These are phyloP conservation scores for Decapterus maruadsi DNA, from an alignment of 2,797 vertebrate species.

Conservation along the genomic window DNA sequence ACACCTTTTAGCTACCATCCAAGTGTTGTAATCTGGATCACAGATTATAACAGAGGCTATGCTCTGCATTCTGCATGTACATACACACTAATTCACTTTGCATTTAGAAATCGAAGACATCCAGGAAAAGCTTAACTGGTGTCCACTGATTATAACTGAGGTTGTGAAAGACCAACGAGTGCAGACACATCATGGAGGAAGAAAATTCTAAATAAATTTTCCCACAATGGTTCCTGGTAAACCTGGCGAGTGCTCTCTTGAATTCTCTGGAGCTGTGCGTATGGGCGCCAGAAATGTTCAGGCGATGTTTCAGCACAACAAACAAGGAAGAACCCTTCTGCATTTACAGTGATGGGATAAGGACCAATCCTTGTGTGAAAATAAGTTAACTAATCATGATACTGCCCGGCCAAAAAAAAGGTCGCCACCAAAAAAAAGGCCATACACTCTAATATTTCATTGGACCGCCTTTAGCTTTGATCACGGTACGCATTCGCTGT, in stretches of 20 bases:
- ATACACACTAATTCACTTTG: no score
- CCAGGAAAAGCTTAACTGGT: background rate
- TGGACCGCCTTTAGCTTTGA: no score
- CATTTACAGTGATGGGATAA: background rate
- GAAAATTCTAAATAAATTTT: background rate
- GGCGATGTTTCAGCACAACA: background rate
- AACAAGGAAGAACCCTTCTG: background rate
- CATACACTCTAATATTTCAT: no score
- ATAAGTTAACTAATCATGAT: background rate
- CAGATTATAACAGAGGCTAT: background rate
- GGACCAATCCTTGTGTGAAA: background rate
- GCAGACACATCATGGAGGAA: background rate
- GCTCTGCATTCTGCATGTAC: background rate
- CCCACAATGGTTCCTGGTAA: background rate
- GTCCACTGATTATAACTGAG: background rate
- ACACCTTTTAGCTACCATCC: background rate
- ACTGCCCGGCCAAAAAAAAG: no score
- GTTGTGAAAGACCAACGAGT: background rate
- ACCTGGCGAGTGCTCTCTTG: background rate
- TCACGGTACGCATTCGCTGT: no score
- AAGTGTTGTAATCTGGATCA: background rate
- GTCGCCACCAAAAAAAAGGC: no score
- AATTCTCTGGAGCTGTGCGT: background rate
- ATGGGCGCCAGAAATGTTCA: background rate
- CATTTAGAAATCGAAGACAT: no score